Evolutionary conservation across 1,140 invertebrate species (phyloP).

Genomic region (Physella acuta): DNA sequence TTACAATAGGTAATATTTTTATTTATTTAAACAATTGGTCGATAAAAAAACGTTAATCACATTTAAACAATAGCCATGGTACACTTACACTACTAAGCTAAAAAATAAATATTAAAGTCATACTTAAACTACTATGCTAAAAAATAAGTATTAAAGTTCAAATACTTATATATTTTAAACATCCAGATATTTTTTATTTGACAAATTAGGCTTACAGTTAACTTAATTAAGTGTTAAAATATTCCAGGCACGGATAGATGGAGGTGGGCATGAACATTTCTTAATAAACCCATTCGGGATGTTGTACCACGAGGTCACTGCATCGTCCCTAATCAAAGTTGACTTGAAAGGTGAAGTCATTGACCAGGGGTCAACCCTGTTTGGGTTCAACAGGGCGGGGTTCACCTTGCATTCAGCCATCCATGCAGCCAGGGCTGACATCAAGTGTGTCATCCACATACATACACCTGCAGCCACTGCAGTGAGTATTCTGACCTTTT

Average conservation of each 20-base stretch:
- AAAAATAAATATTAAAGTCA: too few species aligned
- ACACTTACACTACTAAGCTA: too few species aligned
- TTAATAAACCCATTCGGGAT: conserved; percentile 95
- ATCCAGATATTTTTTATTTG: background rate
- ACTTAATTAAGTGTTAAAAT: background rate
- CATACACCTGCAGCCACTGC: conserved; percentile 88
- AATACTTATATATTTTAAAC: background rate
- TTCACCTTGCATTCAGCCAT: conserved; percentile 95
- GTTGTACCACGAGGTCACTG: conserved; percentile 94
- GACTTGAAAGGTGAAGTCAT: conserved; percentile 71
- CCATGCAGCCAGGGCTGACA: conserved; percentile 92
- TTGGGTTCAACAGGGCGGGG: conserved; percentile 73
- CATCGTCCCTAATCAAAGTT: conserved; percentile 93
- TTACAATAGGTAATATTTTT: too few species aligned
- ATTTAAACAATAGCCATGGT: too few species aligned
- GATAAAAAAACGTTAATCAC: too few species aligned
- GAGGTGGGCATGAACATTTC: conserved; percentile 94
- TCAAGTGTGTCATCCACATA: conserved; percentile 93
- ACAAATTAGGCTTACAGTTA: background rate
- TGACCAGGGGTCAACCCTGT: conserved; percentile 77
- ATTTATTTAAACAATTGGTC: too few species aligned
- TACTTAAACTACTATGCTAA: too few species aligned
- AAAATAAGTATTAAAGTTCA: background rate
- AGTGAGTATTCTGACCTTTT: too few species aligned
- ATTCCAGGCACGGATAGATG: conserved; percentile 73